Conservation (phyloP, 2,797 vertebrate genomes). For the Emydoidea blandingii region DNA sequence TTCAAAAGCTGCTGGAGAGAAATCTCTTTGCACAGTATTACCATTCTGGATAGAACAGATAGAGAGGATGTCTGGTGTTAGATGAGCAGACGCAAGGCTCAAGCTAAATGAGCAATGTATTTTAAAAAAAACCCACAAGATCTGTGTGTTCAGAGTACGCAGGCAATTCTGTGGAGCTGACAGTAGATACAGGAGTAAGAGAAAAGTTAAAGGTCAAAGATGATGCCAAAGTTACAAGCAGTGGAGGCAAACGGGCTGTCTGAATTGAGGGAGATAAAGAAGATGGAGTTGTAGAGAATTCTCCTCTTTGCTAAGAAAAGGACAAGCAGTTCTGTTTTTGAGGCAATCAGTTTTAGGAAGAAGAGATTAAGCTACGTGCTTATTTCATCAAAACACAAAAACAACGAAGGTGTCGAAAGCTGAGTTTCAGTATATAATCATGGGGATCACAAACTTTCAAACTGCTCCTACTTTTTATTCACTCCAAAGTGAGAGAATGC, state of each 20-base stretch:
- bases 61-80: background rate
- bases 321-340: constrained; percentile 32
- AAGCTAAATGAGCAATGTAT: constrained; percentile 3
- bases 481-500: background rate
- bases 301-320: constrained; percentile 30
- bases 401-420: background rate
- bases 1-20: constrained; percentile 31
- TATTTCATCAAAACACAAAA: constrained; percentile 4
- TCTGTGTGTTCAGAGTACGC: background rate
- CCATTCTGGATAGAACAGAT: background rate
- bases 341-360: constrained; percentile 1
- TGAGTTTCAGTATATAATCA: background rate
- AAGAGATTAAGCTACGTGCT: background rate
- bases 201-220: background rate
- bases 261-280: constrained; percentile 15
- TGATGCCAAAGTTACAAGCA: background rate
- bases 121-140: constrained; percentile 3
- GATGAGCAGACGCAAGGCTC: background rate
- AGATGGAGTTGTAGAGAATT: background rate
- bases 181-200: background rate
- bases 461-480: background rate
- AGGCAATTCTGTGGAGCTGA: constrained; percentile 18
- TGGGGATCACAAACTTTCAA: background rate
- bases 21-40: background rate
- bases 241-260: background rate